phyloP scores from a whole-genome alignment of 1,140 invertebrate species.

The Bombus confusus region DNA sequence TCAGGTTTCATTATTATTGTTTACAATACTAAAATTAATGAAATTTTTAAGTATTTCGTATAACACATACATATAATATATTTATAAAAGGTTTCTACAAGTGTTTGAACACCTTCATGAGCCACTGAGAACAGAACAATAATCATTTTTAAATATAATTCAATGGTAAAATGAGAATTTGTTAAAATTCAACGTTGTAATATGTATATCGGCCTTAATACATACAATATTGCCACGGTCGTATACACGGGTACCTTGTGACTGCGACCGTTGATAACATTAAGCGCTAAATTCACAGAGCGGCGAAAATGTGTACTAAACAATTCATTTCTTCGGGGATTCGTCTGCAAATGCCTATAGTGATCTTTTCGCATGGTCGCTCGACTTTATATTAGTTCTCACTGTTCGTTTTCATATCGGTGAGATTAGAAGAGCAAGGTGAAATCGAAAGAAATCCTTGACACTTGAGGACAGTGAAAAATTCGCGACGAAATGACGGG shows the following conservation, averaged over 20 bases:
- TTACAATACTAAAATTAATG: no score
- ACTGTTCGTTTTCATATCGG: neutral
- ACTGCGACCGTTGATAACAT: neutral
- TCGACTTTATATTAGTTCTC: slow-evolving; percentile 3
- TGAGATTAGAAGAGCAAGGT: neutral
- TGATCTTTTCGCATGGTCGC: slow-evolving; percentile 13
- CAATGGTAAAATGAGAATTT: neutral
- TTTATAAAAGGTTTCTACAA: no score
- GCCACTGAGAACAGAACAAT: neutral
- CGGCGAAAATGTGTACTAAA: slow-evolving; percentile 33
- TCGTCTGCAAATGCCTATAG: slow-evolving; percentile 5
- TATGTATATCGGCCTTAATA: neutral
- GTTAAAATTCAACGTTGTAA: neutral
- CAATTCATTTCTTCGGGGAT: neutral
- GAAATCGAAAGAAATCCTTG: neutral
- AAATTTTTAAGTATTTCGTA: no score
- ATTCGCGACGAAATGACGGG: slow-evolving; percentile 66
- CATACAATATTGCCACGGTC: no score
- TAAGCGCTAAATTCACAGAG: neutral
- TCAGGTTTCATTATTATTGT: no score
- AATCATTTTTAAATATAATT: neutral
- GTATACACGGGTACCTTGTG: neutral
- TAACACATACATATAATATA: no score
- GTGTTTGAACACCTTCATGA: no score
- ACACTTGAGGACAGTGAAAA: neutral